These are phyloP conservation scores for Zhuqinia jingwanae DNA, from an alignment of 2,888 invertebrate species.

Conservation along the genomic window DNA sequence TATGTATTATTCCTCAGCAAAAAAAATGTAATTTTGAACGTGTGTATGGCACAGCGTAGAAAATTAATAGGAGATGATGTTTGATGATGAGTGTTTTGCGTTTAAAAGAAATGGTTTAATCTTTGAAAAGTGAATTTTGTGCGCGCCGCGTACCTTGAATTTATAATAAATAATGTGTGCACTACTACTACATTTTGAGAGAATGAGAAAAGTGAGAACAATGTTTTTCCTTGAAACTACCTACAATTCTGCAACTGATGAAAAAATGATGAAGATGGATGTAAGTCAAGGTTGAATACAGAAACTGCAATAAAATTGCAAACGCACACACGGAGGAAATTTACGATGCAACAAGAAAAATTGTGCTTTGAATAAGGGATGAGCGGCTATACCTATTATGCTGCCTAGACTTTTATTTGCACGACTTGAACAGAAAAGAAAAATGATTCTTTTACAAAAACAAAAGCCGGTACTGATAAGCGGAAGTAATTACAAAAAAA, in stretches of 20 bases:
- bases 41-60: too few relatives aligned
- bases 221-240: conserved; percentile 53
- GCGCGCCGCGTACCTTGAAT: not conserved
- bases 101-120: not conserved
- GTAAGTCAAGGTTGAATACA: conserved; percentile 55
- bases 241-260: conserved; percentile 21
- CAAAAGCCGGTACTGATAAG: conserved; percentile 32
- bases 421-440: too few relatives aligned
- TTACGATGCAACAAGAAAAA: not conserved
- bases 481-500: conserved; percentile 53
- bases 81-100: not conserved
- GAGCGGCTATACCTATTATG: too few relatives aligned
- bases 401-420: too few relatives aligned
- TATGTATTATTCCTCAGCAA: too few relatives aligned
- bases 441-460: too few relatives aligned
- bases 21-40: too few relatives aligned
- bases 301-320: conserved; percentile 9
- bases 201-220: conserved; percentile 9
- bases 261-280: conserved; percentile 45
- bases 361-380: not conserved
- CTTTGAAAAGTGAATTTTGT: not conserved
- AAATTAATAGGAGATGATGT: too few relatives aligned
- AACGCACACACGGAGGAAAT: not conserved
- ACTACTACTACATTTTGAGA: not conserved
- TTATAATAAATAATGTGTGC: not conserved